Conservation (phyloP, 1,140 invertebrate species). For the Scaptomyza graminum region DNA sequence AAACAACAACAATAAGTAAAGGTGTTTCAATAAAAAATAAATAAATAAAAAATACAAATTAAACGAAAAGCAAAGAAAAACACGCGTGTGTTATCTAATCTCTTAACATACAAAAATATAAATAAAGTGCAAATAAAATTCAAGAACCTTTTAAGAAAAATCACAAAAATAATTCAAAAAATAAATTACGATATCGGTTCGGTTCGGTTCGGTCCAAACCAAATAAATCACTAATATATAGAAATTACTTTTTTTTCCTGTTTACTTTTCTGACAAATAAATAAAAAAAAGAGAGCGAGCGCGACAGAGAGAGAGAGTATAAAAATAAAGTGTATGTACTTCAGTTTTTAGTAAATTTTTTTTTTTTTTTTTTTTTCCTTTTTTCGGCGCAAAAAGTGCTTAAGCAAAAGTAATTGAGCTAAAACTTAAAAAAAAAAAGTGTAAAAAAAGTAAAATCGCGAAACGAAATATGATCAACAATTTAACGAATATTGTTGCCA, state of each 20-base stretch:
- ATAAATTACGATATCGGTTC: conserved; percentile 7
- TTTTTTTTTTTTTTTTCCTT: neutral
- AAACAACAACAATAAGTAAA: conserved; percentile 24
- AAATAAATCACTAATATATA: neutral
- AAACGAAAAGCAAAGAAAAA: conserved; percentile 46
- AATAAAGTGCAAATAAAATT: conserved; percentile 27
- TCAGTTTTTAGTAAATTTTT: neutral
- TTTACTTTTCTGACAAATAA: conserved; percentile 12
- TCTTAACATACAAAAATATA: conserved; percentile 45
- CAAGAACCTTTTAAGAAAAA: conserved; percentile 5
- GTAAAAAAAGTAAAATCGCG: neutral
- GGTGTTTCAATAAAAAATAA: conserved; percentile 21
- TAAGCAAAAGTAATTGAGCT: conserved; percentile 4
- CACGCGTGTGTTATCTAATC: conserved; percentile 80
- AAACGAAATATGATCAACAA: conserved; percentile 56
- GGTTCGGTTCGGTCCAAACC: conserved; percentile 7
- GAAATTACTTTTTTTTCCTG: conserved; percentile 23
- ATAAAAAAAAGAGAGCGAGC: neutral
- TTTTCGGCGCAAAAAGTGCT: conserved; percentile 9
- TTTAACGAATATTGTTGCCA: conserved; percentile 31
- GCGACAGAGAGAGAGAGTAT: neutral
- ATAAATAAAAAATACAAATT: neutral
- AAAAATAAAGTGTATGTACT: conserved; percentile 7
- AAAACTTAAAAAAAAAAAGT: neutral
- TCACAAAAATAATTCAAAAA: neutral